Percentiles rank a stretch among this genome's conserved stretches.
Conservation (phyloP, 2,888 invertebrate genomes). For the Dexiosoma caninum region DNA sequence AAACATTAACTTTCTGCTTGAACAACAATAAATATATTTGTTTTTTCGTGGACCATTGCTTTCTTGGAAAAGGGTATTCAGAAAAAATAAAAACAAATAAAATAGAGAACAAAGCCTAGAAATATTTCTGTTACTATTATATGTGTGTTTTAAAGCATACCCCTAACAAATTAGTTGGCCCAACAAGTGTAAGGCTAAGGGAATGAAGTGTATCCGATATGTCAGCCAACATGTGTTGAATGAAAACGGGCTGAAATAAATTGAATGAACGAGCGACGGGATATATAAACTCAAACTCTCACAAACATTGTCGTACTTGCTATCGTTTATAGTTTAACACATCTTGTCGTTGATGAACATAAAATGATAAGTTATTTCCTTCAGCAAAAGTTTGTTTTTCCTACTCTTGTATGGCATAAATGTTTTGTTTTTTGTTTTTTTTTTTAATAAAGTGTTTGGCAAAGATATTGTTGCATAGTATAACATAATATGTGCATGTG, state of each 20-base stretch:
- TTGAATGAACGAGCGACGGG: background rate
- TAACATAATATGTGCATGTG: background rate
- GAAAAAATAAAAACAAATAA: too few relatives aligned
- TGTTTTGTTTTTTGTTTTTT: too few relatives aligned
- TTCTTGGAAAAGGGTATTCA: too few relatives aligned
- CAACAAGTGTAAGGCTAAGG: background rate
- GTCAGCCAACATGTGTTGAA: constrained; percentile 44
- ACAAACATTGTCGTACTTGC: constrained; percentile 7
- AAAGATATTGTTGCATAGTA: background rate
- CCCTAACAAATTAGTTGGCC: background rate
- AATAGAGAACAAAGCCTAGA: too few relatives aligned
- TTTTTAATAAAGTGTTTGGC: background rate
- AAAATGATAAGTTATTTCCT: constrained; percentile 61
- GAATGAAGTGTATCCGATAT: constrained; percentile 45
- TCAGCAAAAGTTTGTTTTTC: constrained; percentile 36
- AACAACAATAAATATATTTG: too few relatives aligned
- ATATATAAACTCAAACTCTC: constrained; percentile 24
- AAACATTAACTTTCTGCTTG: too few relatives aligned
- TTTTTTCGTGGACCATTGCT: too few relatives aligned
- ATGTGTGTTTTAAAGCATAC: background rate
- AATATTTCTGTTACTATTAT: too few relatives aligned
- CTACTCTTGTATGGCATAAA: too few relatives aligned
- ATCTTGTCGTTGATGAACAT: constrained; percentile 58
- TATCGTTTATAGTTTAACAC: constrained; percentile 38
- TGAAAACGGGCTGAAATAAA: constrained; percentile 4